Conservation (phyloP, 92 coral and sea anemone species). For the Desmophyllum pertusum region DNA sequence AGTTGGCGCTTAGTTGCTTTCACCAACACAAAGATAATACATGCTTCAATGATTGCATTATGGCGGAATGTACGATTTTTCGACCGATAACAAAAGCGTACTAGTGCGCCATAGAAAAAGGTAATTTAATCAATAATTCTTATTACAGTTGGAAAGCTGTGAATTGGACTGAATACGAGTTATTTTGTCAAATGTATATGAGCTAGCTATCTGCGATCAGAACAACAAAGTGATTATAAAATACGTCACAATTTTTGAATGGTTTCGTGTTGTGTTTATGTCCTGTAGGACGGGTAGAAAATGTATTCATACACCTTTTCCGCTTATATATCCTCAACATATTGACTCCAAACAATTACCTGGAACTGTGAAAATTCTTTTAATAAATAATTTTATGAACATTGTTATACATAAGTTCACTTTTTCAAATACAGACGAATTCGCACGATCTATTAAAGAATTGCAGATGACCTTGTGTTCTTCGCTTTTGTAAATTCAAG, state of each 20-base stretch:
- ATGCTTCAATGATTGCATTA: slow-evolving; percentile 23
- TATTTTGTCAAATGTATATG: neutral
- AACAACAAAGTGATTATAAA: neutral
- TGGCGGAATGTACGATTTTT: slow-evolving; percentile 14
- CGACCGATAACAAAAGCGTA: slow-evolving; percentile 2
- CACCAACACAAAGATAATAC: slow-evolving; percentile 2
- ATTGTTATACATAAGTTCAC: neutral
- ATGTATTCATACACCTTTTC: neutral
- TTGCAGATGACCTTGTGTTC: neutral
- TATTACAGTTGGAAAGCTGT: slow-evolving; percentile 16
- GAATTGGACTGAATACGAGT: neutral
- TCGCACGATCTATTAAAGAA: neutral
- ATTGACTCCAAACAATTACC: neutral
- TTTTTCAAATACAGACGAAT: neutral
- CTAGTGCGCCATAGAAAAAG: neutral
- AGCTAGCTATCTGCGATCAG: neutral
- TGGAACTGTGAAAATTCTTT: neutral
- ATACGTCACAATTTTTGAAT: neutral
- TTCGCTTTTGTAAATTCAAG: neutral
- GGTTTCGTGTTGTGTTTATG: neutral
- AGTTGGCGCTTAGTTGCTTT: neutral
- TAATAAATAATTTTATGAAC: neutral
- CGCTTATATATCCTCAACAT: neutral
- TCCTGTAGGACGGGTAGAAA: neutral
- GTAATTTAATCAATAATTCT: neutral